Evolutionary conservation across 2,113 vertebrate genomes (phyloP), one percentile per base, ranked within the genome.

Genomic region (Thalassoma bifasciatum): DNA sequence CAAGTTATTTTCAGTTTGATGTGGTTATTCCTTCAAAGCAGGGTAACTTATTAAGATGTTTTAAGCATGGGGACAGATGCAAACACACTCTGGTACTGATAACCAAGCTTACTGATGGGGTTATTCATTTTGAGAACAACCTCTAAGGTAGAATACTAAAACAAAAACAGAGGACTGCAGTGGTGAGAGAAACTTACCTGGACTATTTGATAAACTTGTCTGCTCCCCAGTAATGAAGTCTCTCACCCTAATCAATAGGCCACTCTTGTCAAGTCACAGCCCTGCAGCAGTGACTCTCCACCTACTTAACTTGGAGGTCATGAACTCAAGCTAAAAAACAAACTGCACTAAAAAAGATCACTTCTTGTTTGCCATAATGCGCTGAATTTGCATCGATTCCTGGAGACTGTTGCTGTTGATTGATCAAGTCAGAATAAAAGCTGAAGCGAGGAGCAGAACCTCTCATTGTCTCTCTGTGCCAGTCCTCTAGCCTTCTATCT

Each of bases 381-480:
- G 22, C 65, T 50, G 2, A 61, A 50, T 75, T 75, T 17, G 0
- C 42, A 75, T 79, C 4, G 71, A 58, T 56, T 72, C 37, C 14
- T 0, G 8, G 4, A 36, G 51, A 51, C 19, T 13, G 21, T 59
- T 36, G 54, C 60, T 34, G 63, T 9, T 71, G 81, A 83, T 62
- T 78, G 80, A 83, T 83, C 67, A 76, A 50, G 52, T n/a, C 46
- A 71, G 64, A 63, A 42, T 38, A 72, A 80, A 66, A 0, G 73
- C 14, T 67, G 54, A 0, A 38, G 71, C 10, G 24, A 64, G 54
- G 16, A 37, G 34, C n/a, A 4, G 47, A 4, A 47, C 52, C 12
- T 17, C 30, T 56, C 37, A 19, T 24, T 30, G 36, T 22, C 63
- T 63, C 16, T 42, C 56, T 24, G 16, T 0, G 1, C 22, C 68